Evolutionary conservation across 30 jellyfish, hydroid and myxozoan genomes (phyloP), one percentile per base, ranked within the genome.

Genomic region (Aurelia sp.): DNA sequence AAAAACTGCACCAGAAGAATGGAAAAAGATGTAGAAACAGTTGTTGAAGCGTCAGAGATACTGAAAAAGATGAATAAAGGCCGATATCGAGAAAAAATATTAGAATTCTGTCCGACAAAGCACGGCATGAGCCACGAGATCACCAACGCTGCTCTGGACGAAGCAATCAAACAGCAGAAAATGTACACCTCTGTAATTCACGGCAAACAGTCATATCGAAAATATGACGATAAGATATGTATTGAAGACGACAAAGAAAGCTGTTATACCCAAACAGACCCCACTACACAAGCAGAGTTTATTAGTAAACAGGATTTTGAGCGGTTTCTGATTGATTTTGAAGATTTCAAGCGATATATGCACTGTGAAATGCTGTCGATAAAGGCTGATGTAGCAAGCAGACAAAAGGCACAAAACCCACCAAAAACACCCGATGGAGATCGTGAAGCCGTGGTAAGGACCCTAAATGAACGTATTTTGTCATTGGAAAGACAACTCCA

Each of bases 111-210:
- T 17, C 66, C 0, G 40, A 4, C 83, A 21, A 72, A 72, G 68
- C 83, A 72, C 67, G 83, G 67, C 83, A 4, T 18, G 35, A 51
- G 68, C 17, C 68, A 47, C 1, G 41, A 47, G 0, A 33, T 0
- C 83, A 44, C 83, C 68, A 72, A 38, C 13, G 68, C 83, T 15
- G 67, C 83, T 18, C 41, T 72, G 66, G 35, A 72, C 52, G 83
- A 51, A 11, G 83, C 83, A 35, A 72, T 51, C 5, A 72, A 38
- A 72, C 68, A 72, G 68, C n/a, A 72, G 48, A 72, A 22, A 24
- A 72, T 72, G 15, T 33, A 72, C 35, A 72, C 68, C 5, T 35
- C 83, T 17, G 67, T 72, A 15, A 2, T 41, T 18, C 41, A 72
- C 16, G 67, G 67, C 41, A 72, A 72, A 22, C 41, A 2, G 50